phyloP scores from a whole-genome alignment of 2,113 vertebrate genomes.

The Tautogolabrus adspersus region DNA sequence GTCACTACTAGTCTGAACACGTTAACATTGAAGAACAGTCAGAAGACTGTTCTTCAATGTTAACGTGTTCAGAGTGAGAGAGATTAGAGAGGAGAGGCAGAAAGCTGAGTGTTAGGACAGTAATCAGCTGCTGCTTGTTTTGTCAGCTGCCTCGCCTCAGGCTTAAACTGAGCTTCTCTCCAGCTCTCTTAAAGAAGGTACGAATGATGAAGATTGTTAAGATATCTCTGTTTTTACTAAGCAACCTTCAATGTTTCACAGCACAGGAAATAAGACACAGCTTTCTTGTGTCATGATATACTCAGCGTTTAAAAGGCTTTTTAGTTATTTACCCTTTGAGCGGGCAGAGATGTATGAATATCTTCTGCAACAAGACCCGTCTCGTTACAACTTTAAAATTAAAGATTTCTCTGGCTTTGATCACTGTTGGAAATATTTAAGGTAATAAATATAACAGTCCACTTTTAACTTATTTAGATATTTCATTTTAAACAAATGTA shows the following conservation, averaged over 20 bases:
- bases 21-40: too few relatives aligned
- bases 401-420: too few relatives aligned
- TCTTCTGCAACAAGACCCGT: too few relatives aligned
- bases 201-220: conserved; percentile 9
- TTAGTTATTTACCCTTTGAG: background rate
- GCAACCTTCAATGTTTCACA: background rate
- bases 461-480: too few relatives aligned
- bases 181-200: conserved; percentile 53
- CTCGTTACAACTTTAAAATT: too few relatives aligned
- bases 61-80: background rate
- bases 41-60: too few relatives aligned
- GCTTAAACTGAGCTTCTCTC: conserved; percentile 28
- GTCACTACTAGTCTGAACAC: too few relatives aligned
- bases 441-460: too few relatives aligned
- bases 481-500: too few relatives aligned
- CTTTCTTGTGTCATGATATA: background rate
- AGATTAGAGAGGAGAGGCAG: conserved; percentile 6
- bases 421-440: too few relatives aligned
- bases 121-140: conserved; percentile 31
- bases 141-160: conserved; percentile 31
- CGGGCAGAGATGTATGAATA: too few relatives aligned
- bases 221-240: background rate
- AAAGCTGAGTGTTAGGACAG: background rate
- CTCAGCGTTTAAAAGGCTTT: background rate
- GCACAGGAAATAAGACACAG: background rate